Evolutionary conservation across 2,797 vertebrate species (phyloP).

Genomic region (Balearica regulorum): DNA sequence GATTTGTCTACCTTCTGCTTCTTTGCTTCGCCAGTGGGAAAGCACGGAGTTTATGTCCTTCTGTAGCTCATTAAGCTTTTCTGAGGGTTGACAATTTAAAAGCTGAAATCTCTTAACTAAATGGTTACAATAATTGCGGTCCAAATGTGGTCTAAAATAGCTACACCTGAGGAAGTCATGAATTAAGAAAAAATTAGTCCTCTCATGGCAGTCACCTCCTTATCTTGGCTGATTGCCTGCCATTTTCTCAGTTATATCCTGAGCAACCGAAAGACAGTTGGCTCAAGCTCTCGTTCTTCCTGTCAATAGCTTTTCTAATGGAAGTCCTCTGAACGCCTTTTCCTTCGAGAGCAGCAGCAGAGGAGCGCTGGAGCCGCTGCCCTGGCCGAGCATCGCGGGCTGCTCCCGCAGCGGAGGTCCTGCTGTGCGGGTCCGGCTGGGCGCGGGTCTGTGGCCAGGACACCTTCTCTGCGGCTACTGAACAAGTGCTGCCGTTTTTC

Average conservation of each 20-base stretch:
- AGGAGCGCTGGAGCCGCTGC: accelerated
- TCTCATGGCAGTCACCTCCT: neutral
- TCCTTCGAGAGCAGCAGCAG: neutral
- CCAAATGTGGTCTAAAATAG: neutral
- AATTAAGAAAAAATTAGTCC: neutral
- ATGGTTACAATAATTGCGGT: neutral
- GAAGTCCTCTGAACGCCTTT: neutral
- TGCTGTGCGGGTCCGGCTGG: accelerated
- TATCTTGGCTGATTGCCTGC: neutral
- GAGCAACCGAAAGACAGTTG: neutral
- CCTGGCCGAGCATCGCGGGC: neutral
- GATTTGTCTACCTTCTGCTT: neutral
- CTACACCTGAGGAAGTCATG: neutral
- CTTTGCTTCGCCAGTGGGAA: neutral
- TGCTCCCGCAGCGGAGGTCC: accelerated
- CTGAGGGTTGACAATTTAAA: neutral
- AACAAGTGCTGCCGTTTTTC: neutral
- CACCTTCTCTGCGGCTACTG: neutral
- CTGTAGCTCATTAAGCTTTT: neutral
- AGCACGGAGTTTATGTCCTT: neutral
- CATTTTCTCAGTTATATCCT: neutral
- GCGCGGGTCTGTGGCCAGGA: neutral
- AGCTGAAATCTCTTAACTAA: neutral
- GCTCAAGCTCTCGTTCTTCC: neutral
- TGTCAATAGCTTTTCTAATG: neutral